Conservation (phyloP, 2,113 vertebrate species). For the Chaetodon auriga region DNA sequence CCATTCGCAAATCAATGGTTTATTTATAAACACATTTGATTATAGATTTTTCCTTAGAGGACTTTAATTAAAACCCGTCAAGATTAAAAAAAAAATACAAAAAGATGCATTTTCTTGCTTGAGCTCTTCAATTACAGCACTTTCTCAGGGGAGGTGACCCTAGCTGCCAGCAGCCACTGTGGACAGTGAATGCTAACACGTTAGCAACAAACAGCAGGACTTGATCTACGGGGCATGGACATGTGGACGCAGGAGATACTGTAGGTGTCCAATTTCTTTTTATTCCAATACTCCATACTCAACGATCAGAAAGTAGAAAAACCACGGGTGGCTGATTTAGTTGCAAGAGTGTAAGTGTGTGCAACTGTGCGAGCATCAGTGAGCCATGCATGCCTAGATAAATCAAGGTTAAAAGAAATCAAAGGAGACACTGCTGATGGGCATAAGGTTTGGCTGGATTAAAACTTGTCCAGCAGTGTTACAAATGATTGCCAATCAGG, state of each 20-base stretch:
- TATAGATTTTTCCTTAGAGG: too few relatives aligned
- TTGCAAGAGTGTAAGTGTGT: slow-evolving; percentile 15
- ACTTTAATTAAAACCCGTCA: too few relatives aligned
- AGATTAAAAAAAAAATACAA: neutral
- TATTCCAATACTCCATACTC: neutral
- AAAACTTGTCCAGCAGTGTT: slow-evolving; percentile 68
- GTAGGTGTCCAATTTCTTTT: neutral
- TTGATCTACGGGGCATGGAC: too few relatives aligned
- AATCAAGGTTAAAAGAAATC: slow-evolving; percentile 71
- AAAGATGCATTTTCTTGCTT: neutral
- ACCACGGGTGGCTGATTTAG: slow-evolving; percentile 56
- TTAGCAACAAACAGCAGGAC: neutral
- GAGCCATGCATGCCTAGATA: slow-evolving; percentile 37
- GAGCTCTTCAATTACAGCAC: neutral
- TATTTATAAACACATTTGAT: too few relatives aligned
- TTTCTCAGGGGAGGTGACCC: neutral
- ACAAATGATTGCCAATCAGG: slow-evolving; percentile 78
- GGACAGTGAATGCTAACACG: neutral
- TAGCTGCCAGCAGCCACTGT: neutral
- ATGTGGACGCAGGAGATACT: neutral
- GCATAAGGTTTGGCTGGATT: slow-evolving; percentile 61
- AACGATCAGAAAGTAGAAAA: slow-evolving; percentile 35
- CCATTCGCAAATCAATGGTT: too few relatives aligned
- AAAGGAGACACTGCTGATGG: slow-evolving; percentile 60
- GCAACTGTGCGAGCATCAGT: slow-evolving; percentile 17